Conservation (phyloP, 2,888 invertebrate species). For the Litoditis marina region DNA sequence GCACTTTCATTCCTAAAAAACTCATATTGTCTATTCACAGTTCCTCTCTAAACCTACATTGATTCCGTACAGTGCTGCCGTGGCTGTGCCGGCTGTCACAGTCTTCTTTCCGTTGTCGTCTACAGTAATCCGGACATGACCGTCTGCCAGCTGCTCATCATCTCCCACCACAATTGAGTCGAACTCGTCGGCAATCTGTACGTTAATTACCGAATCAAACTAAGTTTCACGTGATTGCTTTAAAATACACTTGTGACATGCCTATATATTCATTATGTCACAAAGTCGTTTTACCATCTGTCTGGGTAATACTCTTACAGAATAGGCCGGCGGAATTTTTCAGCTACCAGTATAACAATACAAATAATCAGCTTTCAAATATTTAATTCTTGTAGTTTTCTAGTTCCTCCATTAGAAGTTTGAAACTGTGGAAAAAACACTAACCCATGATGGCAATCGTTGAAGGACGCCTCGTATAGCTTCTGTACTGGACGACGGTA, state of each 20-base stretch:
- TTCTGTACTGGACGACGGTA: too few relatives aligned
- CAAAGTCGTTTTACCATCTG: too few relatives aligned
- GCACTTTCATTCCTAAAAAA: too few relatives aligned
- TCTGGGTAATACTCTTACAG: too few relatives aligned
- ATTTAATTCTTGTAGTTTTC: neutral
- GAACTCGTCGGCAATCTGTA: neutral
- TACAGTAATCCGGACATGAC: neutral
- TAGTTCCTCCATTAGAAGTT: neutral
- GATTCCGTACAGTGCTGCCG: constrained; percentile 32
- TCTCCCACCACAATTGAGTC: neutral
- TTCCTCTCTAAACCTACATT: constrained; percentile 31
- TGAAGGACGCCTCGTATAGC: neutral
- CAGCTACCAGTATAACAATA: too few relatives aligned
- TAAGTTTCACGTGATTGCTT: too few relatives aligned
- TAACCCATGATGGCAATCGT: constrained; percentile 5
- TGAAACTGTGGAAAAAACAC: neutral
- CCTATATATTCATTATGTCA: too few relatives aligned
- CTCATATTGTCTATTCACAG: too few relatives aligned
- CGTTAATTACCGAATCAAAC: too few relatives aligned
- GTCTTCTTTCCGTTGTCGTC: neutral
- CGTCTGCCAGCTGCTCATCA: neutral
- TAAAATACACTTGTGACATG: too few relatives aligned
- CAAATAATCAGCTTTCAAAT: too few relatives aligned
- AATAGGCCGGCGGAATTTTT: too few relatives aligned
- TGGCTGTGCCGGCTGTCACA: constrained; percentile 6